A percentile compares a stretch with the other conserved stretches of the same genome.
phyloP scores from a whole-genome alignment of 2,797 vertebrate species.

The Xenops minutus region DNA sequence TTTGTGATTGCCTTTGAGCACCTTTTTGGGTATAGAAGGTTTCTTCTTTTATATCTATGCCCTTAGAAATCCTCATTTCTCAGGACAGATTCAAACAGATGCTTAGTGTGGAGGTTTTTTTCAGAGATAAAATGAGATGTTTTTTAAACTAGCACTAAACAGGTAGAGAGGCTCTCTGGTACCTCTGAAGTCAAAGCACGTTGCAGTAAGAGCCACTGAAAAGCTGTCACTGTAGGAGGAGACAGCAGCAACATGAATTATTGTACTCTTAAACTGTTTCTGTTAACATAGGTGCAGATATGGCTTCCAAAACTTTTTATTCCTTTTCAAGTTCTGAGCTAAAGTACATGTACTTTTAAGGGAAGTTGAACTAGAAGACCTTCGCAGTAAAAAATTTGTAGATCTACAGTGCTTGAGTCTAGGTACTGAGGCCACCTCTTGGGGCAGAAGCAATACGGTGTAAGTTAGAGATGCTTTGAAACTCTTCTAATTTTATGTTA shows the following conservation, averaged over 20 bases:
- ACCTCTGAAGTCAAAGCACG: neutral
- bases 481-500: neutral
- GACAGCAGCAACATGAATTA: neutral
- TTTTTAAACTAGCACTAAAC: neutral
- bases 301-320: neutral
- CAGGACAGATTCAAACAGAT: neutral
- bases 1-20: neutral
- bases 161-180: neutral
- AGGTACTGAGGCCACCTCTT: neutral
- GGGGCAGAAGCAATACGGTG: neutral
- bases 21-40: neutral
- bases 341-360: neutral
- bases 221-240: neutral
- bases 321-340: neutral
- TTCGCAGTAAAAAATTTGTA: neutral
- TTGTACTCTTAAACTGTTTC: neutral
- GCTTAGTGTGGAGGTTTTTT: rapidly evolving
- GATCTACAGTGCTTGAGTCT: neutral
- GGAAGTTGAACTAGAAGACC: neutral
- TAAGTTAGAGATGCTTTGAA: neutral
- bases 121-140: neutral
- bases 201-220: neutral
- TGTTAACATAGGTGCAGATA: neutral
- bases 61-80: neutral
- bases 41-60: neutral